phyloP scores from a whole-genome alignment of 1,140 invertebrate genomes.

The Hylyphantes graminicola region DNA sequence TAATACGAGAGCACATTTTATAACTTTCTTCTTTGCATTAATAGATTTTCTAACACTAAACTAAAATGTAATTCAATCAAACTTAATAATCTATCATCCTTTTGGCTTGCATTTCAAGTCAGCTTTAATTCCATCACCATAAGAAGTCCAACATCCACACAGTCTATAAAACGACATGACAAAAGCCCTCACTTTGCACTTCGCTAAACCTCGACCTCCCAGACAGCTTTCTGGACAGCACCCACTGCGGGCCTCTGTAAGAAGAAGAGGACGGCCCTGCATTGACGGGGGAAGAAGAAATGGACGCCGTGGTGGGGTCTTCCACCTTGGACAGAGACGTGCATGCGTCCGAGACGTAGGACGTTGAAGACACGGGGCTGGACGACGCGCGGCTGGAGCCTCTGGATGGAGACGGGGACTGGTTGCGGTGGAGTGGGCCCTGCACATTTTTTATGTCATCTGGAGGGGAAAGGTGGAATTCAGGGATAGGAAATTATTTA shows the following conservation, averaged over 20 bases:
- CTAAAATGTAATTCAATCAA: too few species aligned
- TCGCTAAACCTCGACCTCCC: constrained; percentile 56
- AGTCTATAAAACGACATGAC: background rate
- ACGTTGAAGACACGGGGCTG: constrained; percentile 56
- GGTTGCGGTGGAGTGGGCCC: constrained; percentile 41
- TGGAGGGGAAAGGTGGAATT: background rate
- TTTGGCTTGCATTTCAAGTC: too few species aligned
- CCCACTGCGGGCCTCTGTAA: constrained; percentile 44
- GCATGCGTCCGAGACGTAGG: constrained; percentile 49
- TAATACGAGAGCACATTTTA: too few species aligned
- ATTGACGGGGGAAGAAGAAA: constrained; percentile 56
- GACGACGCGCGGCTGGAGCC: constrained; percentile 57
- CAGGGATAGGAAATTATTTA: too few species aligned
- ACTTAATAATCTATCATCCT: too few species aligned
- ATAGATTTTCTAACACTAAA: too few species aligned
- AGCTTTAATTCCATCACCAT: too few species aligned
- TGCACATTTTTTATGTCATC: constrained; percentile 60
- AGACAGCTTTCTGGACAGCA: constrained; percentile 45
- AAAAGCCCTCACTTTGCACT: constrained; percentile 35
- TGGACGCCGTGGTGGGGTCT: constrained; percentile 42
- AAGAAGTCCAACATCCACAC: too few species aligned
- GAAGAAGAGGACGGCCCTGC: constrained; percentile 43
- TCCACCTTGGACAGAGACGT: constrained; percentile 46
- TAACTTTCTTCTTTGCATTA: too few species aligned
- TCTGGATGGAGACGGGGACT: constrained; percentile 60